Conservation (phyloP, 2,888 invertebrate species). For the Drosophila kuntzei region DNA sequence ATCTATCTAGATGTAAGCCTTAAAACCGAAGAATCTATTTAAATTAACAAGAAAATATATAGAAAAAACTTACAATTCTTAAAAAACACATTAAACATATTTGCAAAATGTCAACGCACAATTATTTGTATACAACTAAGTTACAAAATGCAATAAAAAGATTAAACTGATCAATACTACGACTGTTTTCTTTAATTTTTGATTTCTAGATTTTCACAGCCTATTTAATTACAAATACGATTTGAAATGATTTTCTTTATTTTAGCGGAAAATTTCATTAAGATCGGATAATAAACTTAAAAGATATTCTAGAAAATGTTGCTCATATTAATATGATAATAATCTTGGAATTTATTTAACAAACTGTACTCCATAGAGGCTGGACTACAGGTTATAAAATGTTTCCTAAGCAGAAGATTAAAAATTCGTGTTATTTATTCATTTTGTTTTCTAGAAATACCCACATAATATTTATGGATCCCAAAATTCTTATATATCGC, state of each 20-base stretch:
- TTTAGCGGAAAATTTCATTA: neutral
- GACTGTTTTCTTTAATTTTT: neutral
- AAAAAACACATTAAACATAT: slow-evolving; percentile 19
- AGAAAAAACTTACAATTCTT: slow-evolving; percentile 1
- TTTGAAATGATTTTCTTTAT: neutral
- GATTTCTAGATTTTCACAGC: no score
- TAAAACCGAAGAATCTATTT: slow-evolving; percentile 44
- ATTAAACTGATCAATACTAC: slow-evolving; percentile 59
- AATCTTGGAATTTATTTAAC: no score
- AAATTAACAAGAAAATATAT: slow-evolving; percentile 46
- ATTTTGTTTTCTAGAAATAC: neutral
- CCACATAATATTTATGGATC: neutral
- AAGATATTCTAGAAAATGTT: no score
- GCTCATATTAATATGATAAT: no score
- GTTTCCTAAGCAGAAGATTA: no score
- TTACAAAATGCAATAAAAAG: slow-evolving; percentile 71
- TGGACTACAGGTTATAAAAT: no score
- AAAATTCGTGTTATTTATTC: no score
- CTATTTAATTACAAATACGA: no score
- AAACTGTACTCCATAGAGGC: neutral
- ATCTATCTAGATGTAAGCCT: slow-evolving; percentile 38
- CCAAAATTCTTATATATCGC: neutral
- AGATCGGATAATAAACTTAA: no score
- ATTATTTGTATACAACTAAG: slow-evolving; percentile 64
- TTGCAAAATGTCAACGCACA: slow-evolving; percentile 39